These are phyloP conservation scores for Hecatera dysodea DNA, from an alignment of 2,888 invertebrate genomes.

Conservation along the genomic window DNA sequence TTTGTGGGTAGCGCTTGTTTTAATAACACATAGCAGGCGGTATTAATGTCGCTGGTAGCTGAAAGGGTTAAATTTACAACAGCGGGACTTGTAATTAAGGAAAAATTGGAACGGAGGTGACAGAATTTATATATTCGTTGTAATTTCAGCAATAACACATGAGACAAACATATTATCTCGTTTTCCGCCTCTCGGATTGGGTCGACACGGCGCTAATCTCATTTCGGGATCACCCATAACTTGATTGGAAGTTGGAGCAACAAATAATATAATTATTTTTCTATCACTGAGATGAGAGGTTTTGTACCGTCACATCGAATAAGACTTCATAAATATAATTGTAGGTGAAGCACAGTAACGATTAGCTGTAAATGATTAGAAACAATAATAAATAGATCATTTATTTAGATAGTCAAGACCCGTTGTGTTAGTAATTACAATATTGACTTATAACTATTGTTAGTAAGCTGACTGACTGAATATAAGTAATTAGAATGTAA, in stretches of 20 bases:
- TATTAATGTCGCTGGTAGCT: slow-evolving; percentile 55
- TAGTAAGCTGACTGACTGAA: too few relatives aligned
- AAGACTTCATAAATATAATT: slow-evolving; percentile 48
- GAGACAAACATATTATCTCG: slow-evolving; percentile 41
- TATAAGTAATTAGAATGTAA: too few relatives aligned
- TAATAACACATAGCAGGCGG: slow-evolving; percentile 51
- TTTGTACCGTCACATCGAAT: slow-evolving; percentile 41
- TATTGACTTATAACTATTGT: too few relatives aligned
- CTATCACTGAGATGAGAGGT: slow-evolving; percentile 51
- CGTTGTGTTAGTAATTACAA: too few relatives aligned
- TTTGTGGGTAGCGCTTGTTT: slow-evolving; percentile 42
- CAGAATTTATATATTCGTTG: slow-evolving; percentile 65
- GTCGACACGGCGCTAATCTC: slow-evolving; percentile 20
- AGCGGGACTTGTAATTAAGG: slow-evolving; percentile 71
- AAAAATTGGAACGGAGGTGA: slow-evolving; percentile 55
- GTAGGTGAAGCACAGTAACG: too few relatives aligned
- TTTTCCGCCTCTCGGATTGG: slow-evolving; percentile 30
- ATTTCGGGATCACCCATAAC: slow-evolving; percentile 35
- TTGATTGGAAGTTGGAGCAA: slow-evolving; percentile 43
- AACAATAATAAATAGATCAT: too few relatives aligned
- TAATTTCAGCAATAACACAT: slow-evolving; percentile 63
- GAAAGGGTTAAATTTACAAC: slow-evolving; percentile 67
- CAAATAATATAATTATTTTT: slow-evolving; percentile 55
- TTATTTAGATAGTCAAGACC: too few relatives aligned
- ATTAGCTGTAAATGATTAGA: too few relatives aligned